Conservation (phyloP, 2,888 invertebrate genomes). For the Erannis defoliaria region DNA sequence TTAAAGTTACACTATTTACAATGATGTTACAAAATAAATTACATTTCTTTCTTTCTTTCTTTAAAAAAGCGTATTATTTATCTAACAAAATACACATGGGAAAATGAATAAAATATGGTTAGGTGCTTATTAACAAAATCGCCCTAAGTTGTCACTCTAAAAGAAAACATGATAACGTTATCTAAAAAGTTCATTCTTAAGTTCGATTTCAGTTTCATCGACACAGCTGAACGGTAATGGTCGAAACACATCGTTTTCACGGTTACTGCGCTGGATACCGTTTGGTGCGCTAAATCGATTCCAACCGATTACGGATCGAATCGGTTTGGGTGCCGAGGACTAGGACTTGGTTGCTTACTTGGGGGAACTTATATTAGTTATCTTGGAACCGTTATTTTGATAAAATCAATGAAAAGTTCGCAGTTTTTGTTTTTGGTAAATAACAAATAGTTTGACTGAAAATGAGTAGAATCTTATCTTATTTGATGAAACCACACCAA, state of each 20-base stretch:
- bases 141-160: background rate
- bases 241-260: slow-evolving; percentile 40
- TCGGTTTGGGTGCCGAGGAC: slow-evolving; percentile 32
- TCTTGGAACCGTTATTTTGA: background rate
- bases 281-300: slow-evolving; percentile 42
- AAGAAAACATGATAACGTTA: slow-evolving; percentile 5
- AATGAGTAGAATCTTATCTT: no score
- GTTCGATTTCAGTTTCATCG: slow-evolving; percentile 36
- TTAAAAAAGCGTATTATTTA: no score
- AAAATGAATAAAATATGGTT: no score
- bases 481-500: no score
- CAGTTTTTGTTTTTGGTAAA: no score
- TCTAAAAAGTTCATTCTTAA: slow-evolving; percentile 10
- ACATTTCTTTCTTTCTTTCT: no score
- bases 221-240: slow-evolving; percentile 35
- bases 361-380: background rate
- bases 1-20: no score
- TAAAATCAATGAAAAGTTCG: background rate
- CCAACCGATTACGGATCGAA: slow-evolving; percentile 32
- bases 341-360: slow-evolving; percentile 23
- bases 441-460: no score
- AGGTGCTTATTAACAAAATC: background rate
- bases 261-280: slow-evolving; percentile 42
- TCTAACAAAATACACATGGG: no score
- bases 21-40: no score